A percentile compares a stretch with the other conserved stretches of the same genome.
Evolutionary conservation across 2,888 invertebrate species (phyloP).

Genomic region (Fragum fragum): DNA sequence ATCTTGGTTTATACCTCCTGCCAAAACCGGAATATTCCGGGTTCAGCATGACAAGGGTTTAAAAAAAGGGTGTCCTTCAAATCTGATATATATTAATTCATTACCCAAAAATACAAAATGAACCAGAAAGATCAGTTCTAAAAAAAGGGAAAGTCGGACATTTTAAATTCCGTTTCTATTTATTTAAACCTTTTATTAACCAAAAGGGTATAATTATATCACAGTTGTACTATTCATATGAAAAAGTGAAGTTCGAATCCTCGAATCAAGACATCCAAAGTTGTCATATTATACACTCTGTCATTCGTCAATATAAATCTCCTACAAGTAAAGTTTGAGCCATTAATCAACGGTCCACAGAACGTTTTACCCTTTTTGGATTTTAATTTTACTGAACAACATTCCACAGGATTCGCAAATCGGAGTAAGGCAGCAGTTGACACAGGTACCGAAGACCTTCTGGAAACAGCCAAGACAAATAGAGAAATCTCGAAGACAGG

Average conservation of each 20-base stretch:
- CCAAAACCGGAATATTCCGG: too few species aligned
- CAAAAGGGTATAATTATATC: neutral
- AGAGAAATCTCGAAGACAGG: slow-evolving; percentile 90
- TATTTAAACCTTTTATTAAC: neutral
- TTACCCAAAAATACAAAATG: too few species aligned
- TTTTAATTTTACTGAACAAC: slow-evolving; percentile 69
- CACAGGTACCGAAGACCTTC: slow-evolving; percentile 85
- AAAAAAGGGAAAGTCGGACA: too few species aligned
- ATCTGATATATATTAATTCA: too few species aligned
- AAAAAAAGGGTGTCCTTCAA: too few species aligned
- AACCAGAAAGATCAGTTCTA: too few species aligned
- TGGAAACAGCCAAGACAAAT: slow-evolving; percentile 87
- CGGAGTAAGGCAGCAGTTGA: slow-evolving; percentile 89
- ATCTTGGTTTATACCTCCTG: too few species aligned
- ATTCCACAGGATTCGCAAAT: slow-evolving; percentile 88
- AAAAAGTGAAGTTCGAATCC: neutral
- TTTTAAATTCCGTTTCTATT: neutral
- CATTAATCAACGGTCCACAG: neutral
- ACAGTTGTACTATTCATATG: neutral
- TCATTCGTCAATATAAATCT: neutral
- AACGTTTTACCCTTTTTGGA: slow-evolving; percentile 28
- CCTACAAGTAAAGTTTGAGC: neutral
- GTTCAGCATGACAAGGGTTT: too few species aligned
- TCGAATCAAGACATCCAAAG: neutral
- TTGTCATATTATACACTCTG: neutral